Evolutionary conservation across 2,888 invertebrate genomes (phyloP).

Genomic region (Lordiphosa andalusiaca): DNA sequence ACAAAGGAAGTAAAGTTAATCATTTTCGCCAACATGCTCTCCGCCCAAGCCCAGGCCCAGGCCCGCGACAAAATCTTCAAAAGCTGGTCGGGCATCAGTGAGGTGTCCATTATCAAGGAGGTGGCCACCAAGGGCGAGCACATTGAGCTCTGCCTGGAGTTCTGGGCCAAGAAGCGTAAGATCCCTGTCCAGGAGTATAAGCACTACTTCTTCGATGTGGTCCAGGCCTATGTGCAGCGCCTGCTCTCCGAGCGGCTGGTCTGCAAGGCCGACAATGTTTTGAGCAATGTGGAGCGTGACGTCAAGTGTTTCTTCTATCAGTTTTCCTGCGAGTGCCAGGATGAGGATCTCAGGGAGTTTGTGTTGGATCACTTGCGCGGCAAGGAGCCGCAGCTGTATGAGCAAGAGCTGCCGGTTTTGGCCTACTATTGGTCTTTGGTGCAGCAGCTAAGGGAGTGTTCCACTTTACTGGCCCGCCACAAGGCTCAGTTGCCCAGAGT

Average conservation of each 20-base stretch:
- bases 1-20: not conserved
- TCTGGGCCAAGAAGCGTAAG: slow-evolving; percentile 71
- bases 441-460: slow-evolving; percentile 61
- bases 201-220: slow-evolving; percentile 77
- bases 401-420: slow-evolving; percentile 61
- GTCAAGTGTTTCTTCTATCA: slow-evolving; percentile 78
- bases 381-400: slow-evolving; percentile 77
- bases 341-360: slow-evolving; percentile 83
- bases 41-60: slow-evolving; percentile 39
- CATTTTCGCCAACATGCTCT: slow-evolving; percentile 46
- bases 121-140: slow-evolving; percentile 80
- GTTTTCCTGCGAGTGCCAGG: slow-evolving; percentile 83
- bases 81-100: slow-evolving; percentile 77
- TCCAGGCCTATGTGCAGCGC: slow-evolving; percentile 77
- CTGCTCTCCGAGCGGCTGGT: slow-evolving; percentile 77
- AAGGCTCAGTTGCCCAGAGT: slow-evolving; percentile 56
- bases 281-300: slow-evolving; percentile 76
- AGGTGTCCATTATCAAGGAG: slow-evolving; percentile 76
- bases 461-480: slow-evolving; percentile 38
- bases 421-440: slow-evolving; percentile 76
- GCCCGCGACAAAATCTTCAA: slow-evolving; percentile 76
- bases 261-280: slow-evolving; percentile 75
- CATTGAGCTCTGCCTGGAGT: slow-evolving; percentile 77
- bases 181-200: slow-evolving; percentile 61
- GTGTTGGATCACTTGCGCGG: slow-evolving; percentile 85